phyloP scores from a whole-genome alignment of 2,797 vertebrate genomes.

The Muscicapa comitata region DNA sequence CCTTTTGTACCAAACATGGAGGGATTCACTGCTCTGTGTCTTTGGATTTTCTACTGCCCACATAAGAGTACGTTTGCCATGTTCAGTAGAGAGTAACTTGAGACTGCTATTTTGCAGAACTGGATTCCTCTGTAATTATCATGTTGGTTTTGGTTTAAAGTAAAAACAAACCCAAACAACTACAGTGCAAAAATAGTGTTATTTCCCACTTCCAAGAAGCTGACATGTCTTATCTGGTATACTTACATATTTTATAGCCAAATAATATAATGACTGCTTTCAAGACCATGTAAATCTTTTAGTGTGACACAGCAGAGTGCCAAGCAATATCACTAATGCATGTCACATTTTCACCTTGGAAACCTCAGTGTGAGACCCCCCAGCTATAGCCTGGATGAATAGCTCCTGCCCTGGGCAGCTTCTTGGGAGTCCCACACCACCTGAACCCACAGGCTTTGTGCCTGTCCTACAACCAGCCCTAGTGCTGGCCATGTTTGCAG shows the following conservation, averaged over 20 bases:
- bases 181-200: neutral
- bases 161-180: neutral
- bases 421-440: neutral
- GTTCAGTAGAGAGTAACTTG: neutral
- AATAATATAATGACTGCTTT: neutral
- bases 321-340: neutral
- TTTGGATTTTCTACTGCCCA: neutral
- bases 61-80: neutral
- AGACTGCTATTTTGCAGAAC: neutral
- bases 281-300: neutral
- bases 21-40: neutral
- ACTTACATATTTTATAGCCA: neutral
- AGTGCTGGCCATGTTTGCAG: accelerated
- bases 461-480: neutral
- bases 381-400: neutral
- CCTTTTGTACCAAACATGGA: neutral
- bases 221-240: neutral
- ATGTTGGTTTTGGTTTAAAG: neutral
- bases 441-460: neutral
- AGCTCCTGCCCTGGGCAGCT: neutral
- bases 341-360: neutral
- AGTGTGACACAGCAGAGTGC: neutral
- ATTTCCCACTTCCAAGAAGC: neutral
- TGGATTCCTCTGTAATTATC: neutral
- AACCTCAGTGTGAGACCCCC: neutral